Percentiles rank a stretch among this genome's conserved stretches.
Evolutionary conservation across 2,797 vertebrate genomes (phyloP).

Genomic region (Morus bassanus): DNA sequence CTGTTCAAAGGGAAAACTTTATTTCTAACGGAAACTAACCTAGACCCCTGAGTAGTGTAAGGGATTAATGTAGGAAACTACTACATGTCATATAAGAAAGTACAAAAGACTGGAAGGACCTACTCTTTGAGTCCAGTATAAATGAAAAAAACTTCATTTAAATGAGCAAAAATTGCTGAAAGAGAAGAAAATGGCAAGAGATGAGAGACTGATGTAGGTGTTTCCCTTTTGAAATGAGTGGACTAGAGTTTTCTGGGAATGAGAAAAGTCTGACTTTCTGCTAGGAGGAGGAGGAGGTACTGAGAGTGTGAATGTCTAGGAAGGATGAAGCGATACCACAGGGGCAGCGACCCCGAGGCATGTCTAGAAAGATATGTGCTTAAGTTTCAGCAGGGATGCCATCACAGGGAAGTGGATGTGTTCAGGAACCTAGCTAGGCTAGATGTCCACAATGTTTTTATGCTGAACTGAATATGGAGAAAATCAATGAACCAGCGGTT

Average conservation of each 20-base stretch:
- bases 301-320: neutral
- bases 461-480: neutral
- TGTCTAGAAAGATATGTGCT: neutral
- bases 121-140: neutral
- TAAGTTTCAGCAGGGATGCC: neutral
- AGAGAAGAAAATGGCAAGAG: neutral
- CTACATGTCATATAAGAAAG: neutral
- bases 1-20: neutral
- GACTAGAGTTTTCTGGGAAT: neutral
- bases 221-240: neutral
- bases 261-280: neutral
- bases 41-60: no score
- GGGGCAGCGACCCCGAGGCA: fast-evolving
- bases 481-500: neutral
- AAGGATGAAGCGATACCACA: neutral
- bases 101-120: neutral
- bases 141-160: neutral
- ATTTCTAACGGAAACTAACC: neutral
- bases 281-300: neutral
- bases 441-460: neutral
- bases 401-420: no score
- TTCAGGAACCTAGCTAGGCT: neutral
- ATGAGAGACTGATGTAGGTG: neutral
- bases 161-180: neutral
- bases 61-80: neutral